These are phyloP conservation scores for Xiphias gladius DNA, from an alignment of 2,113 vertebrate genomes.

Conservation along the genomic window DNA sequence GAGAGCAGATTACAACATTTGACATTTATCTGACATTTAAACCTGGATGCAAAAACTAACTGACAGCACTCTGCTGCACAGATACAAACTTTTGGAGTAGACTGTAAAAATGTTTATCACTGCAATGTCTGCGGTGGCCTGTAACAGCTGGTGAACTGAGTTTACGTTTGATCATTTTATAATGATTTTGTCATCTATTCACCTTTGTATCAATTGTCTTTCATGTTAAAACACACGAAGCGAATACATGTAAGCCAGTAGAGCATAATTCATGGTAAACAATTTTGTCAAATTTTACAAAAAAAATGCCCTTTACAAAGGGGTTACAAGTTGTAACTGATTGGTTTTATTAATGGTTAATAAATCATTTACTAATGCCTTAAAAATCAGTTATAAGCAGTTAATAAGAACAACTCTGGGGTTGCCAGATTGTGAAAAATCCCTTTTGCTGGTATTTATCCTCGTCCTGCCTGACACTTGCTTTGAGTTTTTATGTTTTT, in stretches of 20 bases:
- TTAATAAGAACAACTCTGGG: neutral
- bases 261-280: neutral
- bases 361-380: neutral
- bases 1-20: slow-evolving; percentile 56
- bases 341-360: neutral
- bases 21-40: slow-evolving; percentile 72
- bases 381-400: neutral
- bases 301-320: neutral
- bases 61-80: slow-evolving; percentile 28
- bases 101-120: slow-evolving; percentile 23
- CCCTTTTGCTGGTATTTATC: neutral
- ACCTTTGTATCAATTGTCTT: slow-evolving; percentile 24
- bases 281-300: neutral
- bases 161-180: neutral
- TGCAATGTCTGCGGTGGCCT: neutral
- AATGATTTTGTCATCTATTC: slow-evolving; percentile 7
- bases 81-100: slow-evolving; percentile 28
- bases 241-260: neutral
- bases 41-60: slow-evolving; percentile 36
- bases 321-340: neutral
- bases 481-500: neutral
- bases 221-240: neutral
- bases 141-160: neutral
- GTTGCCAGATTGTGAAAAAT: neutral
- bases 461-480: neutral